phyloP scores from a whole-genome alignment of 2,113 vertebrate genomes.

The Tachycineta bicolor region DNA sequence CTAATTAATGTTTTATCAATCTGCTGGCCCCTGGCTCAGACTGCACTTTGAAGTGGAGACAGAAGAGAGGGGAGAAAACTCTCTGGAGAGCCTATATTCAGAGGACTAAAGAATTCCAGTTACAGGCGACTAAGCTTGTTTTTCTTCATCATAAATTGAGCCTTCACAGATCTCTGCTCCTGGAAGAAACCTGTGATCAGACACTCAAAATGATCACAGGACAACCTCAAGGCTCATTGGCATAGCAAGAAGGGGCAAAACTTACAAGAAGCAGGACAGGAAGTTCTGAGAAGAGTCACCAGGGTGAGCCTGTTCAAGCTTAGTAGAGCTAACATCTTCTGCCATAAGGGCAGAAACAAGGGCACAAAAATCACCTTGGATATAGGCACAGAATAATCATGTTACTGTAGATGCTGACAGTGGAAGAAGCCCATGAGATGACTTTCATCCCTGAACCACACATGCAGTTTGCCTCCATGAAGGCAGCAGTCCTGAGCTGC shows the following conservation, averaged over 20 bases:
- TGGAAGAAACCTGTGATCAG: not conserved
- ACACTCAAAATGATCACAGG: not conserved
- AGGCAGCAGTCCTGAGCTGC: not conserved
- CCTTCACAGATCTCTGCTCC: not conserved
- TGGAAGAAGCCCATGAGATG: not conserved
- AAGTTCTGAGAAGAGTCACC: not conserved
- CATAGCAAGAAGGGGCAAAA: not conserved
- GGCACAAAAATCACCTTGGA: not conserved
- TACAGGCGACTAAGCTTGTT: not conserved
- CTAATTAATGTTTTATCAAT: not conserved
- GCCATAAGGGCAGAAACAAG: not conserved
- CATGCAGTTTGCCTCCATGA: not conserved
- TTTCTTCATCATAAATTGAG: not conserved
- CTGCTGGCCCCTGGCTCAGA: slow-evolving; percentile 26
- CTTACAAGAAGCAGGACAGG: not conserved
- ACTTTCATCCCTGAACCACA: not conserved
- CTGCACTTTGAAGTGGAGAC: slow-evolving; percentile 14
- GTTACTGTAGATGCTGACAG: not conserved
- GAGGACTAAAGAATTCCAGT: not conserved
- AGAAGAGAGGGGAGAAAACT: not conserved
- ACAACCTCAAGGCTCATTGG: not conserved
- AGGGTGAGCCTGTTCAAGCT: not conserved
- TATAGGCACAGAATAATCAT: not conserved
- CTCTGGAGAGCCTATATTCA: not conserved
- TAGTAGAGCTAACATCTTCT: not conserved